Percentiles rank a stretch among this genome's conserved stretches.
phyloP scores from a whole-genome alignment of 2,113 vertebrate genomes.

The Silurus glanis region DNA sequence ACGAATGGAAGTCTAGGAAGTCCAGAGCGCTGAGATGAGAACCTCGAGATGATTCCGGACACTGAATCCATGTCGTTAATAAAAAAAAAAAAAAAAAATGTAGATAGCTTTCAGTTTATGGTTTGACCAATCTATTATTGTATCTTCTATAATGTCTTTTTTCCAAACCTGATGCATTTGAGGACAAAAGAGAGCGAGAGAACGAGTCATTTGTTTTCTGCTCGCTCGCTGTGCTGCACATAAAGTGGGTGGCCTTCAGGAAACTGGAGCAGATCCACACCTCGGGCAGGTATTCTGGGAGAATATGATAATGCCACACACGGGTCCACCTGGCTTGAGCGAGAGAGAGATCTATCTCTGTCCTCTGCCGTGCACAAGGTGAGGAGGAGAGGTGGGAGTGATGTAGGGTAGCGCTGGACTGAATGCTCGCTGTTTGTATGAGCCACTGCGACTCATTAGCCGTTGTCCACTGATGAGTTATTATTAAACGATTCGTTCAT shows the following conservation, averaged over 20 bases:
- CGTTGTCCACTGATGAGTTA: not conserved
- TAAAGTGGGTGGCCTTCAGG: slow-evolving; percentile 32
- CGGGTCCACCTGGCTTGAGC: slow-evolving; percentile 33
- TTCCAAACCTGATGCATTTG: not conserved
- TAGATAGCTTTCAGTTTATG: not conserved
- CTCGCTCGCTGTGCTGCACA: not conserved
- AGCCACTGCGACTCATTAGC: slow-evolving; percentile 20
- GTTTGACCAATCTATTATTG: not conserved
- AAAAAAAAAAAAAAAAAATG: not conserved
- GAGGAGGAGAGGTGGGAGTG: slow-evolving; percentile 18
- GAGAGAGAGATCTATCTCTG: slow-evolving; percentile 45
- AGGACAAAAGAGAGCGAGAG: not conserved
- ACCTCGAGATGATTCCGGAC: not conserved
- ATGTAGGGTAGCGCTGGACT: slow-evolving; percentile 30
- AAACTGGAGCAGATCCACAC: slow-evolving; percentile 41
- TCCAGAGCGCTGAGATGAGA: not conserved
- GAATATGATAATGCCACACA: slow-evolving; percentile 36
- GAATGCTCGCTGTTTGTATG: slow-evolving; percentile 33
- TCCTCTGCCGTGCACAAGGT: not conserved
- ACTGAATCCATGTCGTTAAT: not conserved
- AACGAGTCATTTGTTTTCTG: not conserved
- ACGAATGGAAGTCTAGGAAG: not conserved
- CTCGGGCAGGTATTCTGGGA: slow-evolving; percentile 38
- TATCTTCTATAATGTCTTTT: not conserved
- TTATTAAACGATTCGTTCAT: too few relatives aligned